Base-by-base conservation (phyloP, 2,113 vertebrate species). In the Elachura formosa region DNA sequence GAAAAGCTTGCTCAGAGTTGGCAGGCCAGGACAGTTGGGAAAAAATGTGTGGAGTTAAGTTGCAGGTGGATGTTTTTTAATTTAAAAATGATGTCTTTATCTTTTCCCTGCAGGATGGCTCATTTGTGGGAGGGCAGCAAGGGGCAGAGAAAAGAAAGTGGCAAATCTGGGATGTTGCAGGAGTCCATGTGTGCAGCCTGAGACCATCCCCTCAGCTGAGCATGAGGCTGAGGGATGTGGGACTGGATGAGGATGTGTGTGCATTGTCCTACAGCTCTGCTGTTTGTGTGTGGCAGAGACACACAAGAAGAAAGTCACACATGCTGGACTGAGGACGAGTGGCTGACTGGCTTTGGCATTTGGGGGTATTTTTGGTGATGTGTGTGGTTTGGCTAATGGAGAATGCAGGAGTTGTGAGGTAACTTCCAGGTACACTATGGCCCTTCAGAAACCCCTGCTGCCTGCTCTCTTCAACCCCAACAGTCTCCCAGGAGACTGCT, bases 1-100 rank as follows among this genome's bases (percentile, higher is more conserved):
- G 91, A 88, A 94, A 96, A 89, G 62, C 96, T 94, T 71, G 82
- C 56, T 96, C 0, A 2, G 80, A 96, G 83, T 78, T 96, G 88
- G 94, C 93, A 95, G 89, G 67, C 90, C 95, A 66, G 92, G 92
- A 41, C 75, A 76, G 59, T 43, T 41, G 76, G 67, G 46, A 80
- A 92, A 92, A 96, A 66, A 85, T 49, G 78, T 46, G 54, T 75
- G 62, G 74, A 79, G 82, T 95, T 85, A 90, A 93, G 92, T 58
- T 88, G 94, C 75, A 85, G 58, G 82, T 88, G 71, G 58, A 48
- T 84, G 41, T 82, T 67, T 94, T 63, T 74, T 45, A 49, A 66
- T 77, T 71, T 6, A 26, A 75, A 33, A 45, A 21, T 7, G 1
- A 38, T 10, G 18, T 14, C 4, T 81, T 84, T 86, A 24, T 54